A percentile compares a stretch with the other conserved stretches of the same genome.
Evolutionary conservation across 2,113 vertebrate species (phyloP).

Genomic region (Hepsetus odoe): DNA sequence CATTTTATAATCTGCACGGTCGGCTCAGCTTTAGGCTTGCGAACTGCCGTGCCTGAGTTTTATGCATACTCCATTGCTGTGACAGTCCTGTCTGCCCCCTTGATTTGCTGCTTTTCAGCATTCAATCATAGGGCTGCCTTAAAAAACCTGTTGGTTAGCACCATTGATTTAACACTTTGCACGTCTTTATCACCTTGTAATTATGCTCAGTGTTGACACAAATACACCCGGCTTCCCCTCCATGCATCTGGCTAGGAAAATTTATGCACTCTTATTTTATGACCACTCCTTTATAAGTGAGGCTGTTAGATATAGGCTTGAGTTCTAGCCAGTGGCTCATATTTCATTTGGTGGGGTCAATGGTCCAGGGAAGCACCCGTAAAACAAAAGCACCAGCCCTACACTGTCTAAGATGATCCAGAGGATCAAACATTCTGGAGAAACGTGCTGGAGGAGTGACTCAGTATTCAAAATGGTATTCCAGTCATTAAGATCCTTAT

Average conservation of each 20-base stretch:
- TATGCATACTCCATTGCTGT: conserved; percentile 69
- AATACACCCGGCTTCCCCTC: conserved; percentile 70
- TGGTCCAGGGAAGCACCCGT: conserved; percentile 69
- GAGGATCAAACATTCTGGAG: conserved; percentile 23
- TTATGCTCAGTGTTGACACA: conserved; percentile 82
- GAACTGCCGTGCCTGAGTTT: too few relatives aligned
- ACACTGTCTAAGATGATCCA: conserved; percentile 37
- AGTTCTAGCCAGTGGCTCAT: conserved; percentile 75
- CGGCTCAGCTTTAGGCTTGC: conserved; percentile 72
- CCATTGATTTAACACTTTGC: conserved; percentile 83
- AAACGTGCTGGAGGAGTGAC: conserved; percentile 22
- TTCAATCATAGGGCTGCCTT: conserved; percentile 77
- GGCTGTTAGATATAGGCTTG: conserved; percentile 71
- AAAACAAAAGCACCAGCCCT: conserved; percentile 59
- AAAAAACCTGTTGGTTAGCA: conserved; percentile 82
- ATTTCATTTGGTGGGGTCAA: conserved; percentile 78
- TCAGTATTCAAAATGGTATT: conserved; percentile 22
- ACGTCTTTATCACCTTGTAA: conserved; percentile 82
- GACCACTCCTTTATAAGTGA: conserved; percentile 74
- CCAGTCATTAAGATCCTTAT: conserved; percentile 34
- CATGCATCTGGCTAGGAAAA: conserved; percentile 69
- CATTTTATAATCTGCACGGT: conserved; percentile 74
- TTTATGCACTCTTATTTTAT: conserved; percentile 80
- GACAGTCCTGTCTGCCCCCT: conserved; percentile 63
- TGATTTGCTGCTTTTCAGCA: conserved; percentile 67